These are phyloP conservation scores for Palloptera scutellata DNA, from an alignment of 2,888 invertebrate genomes.

Conservation along the genomic window DNA sequence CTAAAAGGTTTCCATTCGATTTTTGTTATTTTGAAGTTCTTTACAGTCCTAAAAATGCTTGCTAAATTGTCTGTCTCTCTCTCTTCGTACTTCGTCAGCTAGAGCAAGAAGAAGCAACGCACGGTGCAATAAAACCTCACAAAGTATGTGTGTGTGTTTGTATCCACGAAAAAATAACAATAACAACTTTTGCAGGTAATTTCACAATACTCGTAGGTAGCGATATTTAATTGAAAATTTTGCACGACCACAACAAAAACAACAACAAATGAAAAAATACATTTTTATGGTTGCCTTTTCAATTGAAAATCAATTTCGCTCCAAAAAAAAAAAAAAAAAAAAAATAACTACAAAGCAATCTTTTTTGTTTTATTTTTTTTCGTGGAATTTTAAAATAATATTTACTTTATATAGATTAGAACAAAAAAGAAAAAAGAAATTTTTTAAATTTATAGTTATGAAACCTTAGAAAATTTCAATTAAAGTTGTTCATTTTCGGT, in stretches of 20 bases:
- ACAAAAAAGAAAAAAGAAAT: too few species aligned
- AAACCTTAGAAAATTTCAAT: not conserved
- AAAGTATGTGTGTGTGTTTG: too few species aligned
- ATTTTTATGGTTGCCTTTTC: conserved; percentile 11
- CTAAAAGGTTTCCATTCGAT: too few species aligned
- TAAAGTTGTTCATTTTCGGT: not conserved
- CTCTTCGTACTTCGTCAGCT: too few species aligned
- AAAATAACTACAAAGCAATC: not conserved
- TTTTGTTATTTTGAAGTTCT: too few species aligned
- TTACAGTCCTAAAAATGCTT: too few species aligned
- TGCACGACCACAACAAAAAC: not conserved
- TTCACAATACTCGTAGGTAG: not conserved
- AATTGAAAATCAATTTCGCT: conserved; percentile 8
- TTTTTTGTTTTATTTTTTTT: not conserved
- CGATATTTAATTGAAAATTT: conserved; percentile 6
- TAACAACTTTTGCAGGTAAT: too few species aligned
- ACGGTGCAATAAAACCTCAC: too few species aligned
- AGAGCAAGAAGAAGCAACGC: too few species aligned
- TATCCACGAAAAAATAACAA: too few species aligned
- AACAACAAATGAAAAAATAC: not conserved
- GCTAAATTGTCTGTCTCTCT: too few species aligned
- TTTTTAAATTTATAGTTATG: not conserved
- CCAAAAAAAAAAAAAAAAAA: too few species aligned
- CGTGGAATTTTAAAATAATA: not conserved
- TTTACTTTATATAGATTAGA: not conserved